Evolutionary conservation across 2,797 vertebrate genomes (phyloP).

Genomic region (Ispidina picta): DNA sequence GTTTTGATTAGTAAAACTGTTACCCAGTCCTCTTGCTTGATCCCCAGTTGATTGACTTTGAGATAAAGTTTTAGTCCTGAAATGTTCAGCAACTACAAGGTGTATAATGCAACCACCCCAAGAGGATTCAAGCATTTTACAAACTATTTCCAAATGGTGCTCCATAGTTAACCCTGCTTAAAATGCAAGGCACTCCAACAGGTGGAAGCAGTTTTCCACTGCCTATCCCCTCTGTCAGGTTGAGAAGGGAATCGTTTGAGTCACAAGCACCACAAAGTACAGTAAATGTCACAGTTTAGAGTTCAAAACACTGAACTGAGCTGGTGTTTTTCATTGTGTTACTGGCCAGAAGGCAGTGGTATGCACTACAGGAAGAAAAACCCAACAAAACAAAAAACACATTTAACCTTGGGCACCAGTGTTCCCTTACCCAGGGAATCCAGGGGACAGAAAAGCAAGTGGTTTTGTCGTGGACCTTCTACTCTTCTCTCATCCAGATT

Average conservation of each 20-base stretch:
- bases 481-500: not conserved
- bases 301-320: slow-evolving; percentile 31
- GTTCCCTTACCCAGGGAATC: not conserved
- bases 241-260: slow-evolving; percentile 50
- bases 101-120: slow-evolving; percentile 36
- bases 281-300: slow-evolving; percentile 1
- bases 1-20: slow-evolving; percentile 74
- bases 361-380: not conserved
- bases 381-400: not conserved
- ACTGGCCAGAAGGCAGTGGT: not conserved
- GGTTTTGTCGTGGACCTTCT: not conserved
- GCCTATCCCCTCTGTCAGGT: slow-evolving; percentile 53
- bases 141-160: slow-evolving; percentile 82
- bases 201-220: slow-evolving; percentile 76
- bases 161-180: slow-evolving; percentile 74
- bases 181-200: slow-evolving; percentile 72
- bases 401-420: not conserved
- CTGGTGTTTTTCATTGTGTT: not conserved
- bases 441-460: not conserved
- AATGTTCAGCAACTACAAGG: slow-evolving; percentile 67
- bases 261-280: not conserved
- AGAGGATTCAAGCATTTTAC: slow-evolving; percentile 69
- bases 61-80: slow-evolving; percentile 74
- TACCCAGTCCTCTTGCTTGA: slow-evolving; percentile 66
- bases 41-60: slow-evolving; percentile 68